Percentiles rank a stretch among this genome's conserved stretches.
These are phyloP conservation scores for Lepidochitona cinerea DNA, from an alignment of 2,888 invertebrate genomes.

Conservation along the genomic window DNA sequence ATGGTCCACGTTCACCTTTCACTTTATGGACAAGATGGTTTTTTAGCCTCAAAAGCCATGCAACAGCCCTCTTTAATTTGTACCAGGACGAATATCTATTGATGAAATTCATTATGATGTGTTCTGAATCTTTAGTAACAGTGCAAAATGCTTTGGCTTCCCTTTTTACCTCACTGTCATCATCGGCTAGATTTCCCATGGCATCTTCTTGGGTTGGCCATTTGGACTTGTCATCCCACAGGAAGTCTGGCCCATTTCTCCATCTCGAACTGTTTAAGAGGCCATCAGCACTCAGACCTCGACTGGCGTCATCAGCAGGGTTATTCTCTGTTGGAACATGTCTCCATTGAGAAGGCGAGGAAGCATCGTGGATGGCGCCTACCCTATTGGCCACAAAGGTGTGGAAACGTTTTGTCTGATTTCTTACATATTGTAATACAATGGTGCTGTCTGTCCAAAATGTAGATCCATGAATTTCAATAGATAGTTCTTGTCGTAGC, in stretches of 20 bases:
- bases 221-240: background rate
- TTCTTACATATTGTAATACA: background rate
- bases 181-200: background rate
- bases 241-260: background rate
- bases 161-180: background rate
- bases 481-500: background rate
- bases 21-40: background rate
- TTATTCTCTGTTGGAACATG: background rate
- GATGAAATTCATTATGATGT: background rate
- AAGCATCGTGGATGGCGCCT: background rate
- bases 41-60: background rate
- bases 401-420: background rate
- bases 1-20: background rate
- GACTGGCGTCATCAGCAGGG: background rate
- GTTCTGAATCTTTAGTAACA: no score
- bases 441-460: background rate
- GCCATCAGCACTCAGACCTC: background rate
- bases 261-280: background rate
- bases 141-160: background rate
- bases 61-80: background rate
- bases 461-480: background rate
- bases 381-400: background rate
- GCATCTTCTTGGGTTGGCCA: background rate
- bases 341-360: background rate
- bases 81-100: background rate